A percentile compares a stretch with the other conserved stretches of the same genome.
phyloP scores from a whole-genome alignment of 30 jellyfish, hydroid and myxozoan species.

The Aurelia sp. region DNA sequence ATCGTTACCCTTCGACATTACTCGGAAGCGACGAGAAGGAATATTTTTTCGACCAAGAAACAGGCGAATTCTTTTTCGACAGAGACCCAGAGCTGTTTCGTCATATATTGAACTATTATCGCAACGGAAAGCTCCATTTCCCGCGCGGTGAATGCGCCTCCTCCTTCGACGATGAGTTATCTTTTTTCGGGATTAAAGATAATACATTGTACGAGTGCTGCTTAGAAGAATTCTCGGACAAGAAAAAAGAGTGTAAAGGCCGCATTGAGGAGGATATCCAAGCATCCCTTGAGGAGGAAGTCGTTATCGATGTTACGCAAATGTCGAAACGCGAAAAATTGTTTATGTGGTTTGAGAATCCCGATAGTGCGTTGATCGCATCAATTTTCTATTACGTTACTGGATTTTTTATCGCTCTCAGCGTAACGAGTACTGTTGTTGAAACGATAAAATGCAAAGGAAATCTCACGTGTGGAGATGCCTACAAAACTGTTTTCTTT shows the following conservation, averaged over 20 bases:
- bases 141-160: conserved; percentile 93
- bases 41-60: conserved; percentile 78
- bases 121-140: conserved; percentile 87
- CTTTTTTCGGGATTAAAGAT: conserved; percentile 88
- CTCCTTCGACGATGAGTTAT: conserved; percentile 85
- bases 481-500: conserved; percentile 71
- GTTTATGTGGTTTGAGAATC: conserved; percentile 91
- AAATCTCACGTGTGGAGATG: conserved; percentile 83
- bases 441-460: conserved; percentile 91
- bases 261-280: conserved; percentile 76
- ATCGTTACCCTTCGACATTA: conserved; percentile 76
- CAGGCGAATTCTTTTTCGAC: conserved; percentile 87
- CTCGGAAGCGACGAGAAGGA: conserved; percentile 94
- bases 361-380: conserved; percentile 83
- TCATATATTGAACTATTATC: conserved; percentile 79
- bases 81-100: conserved; percentile 96
- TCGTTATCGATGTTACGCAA: conserved; percentile 42
- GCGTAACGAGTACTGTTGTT: conserved; percentile 83
- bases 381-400: conserved; percentile 84
- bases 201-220: conserved; percentile 83
- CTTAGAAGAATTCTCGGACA: conserved; percentile 77
- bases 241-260: conserved; percentile 77
- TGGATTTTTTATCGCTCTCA: conserved; percentile 91
- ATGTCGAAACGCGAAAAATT: conserved; percentile 77
- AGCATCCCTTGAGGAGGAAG: conserved; percentile 49